Evolutionary conservation across 1,140 invertebrate genomes (phyloP).

Genomic region (Drosophila virilis): DNA sequence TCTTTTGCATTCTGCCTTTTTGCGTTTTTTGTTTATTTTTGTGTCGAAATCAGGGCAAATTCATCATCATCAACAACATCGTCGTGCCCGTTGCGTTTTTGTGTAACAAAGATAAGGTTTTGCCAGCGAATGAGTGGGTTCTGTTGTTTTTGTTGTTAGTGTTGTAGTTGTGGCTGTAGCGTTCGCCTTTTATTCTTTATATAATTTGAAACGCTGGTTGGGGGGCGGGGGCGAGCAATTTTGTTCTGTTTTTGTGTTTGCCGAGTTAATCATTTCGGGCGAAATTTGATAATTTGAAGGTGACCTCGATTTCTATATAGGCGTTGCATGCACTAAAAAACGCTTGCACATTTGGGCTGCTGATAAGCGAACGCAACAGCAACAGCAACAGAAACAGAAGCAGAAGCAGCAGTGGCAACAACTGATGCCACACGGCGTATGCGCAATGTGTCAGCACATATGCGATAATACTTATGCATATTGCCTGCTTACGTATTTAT

Average conservation of each 20-base stretch:
- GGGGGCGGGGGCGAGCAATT: neutral
- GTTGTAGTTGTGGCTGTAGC: constrained; percentile 39
- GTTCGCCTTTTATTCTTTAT: constrained; percentile 66
- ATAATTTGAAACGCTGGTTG: constrained; percentile 56
- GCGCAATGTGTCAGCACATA: constrained; percentile 55
- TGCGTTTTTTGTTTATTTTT: constrained; percentile 72
- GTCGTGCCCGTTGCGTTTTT: constrained; percentile 67
- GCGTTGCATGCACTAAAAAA: constrained; percentile 51
- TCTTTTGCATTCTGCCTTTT: constrained; percentile 25
- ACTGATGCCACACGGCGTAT: constrained; percentile 56
- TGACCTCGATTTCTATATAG: constrained; percentile 65
- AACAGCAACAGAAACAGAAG: neutral
- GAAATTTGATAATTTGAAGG: constrained; percentile 83
- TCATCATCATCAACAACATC: constrained; percentile 81
- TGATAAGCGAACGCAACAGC: constrained; percentile 58
- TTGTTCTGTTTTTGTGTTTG: constrained; percentile 67
- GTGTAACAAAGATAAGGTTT: constrained; percentile 80
- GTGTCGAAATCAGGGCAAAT: constrained; percentile 81
- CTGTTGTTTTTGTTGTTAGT: constrained; percentile 30
- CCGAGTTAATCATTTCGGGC: constrained; percentile 79
- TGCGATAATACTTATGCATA: constrained; percentile 73
- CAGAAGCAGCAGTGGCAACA: constrained; percentile 7
- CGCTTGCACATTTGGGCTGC: constrained; percentile 50
- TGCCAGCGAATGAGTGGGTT: constrained; percentile 60
- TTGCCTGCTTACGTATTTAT: constrained; percentile 76